These are phyloP conservation scores for Rhinoraja longicauda DNA, from an alignment of 2,797 vertebrate genomes.

Conservation along the genomic window DNA sequence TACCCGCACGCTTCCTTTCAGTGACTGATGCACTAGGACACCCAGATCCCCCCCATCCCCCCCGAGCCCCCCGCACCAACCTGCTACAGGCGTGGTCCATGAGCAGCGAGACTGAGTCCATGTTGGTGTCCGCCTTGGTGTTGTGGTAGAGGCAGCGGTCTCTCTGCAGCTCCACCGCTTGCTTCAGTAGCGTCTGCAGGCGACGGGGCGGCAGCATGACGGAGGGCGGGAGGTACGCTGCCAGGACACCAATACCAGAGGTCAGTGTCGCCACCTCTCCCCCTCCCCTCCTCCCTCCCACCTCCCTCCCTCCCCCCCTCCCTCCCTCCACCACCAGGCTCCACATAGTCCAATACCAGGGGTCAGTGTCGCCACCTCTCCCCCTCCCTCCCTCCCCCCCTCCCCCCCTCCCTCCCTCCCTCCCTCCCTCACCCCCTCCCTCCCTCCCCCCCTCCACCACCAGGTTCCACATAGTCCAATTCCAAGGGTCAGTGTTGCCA, in stretches of 20 bases:
- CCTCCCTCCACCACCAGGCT: no score
- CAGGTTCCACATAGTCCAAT: no score
- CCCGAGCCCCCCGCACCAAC: neutral
- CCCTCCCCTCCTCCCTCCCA: neutral
- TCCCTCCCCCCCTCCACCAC: no score
- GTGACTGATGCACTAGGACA: no score
- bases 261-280: neutral
- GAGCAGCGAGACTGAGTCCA: constrained; percentile 38
- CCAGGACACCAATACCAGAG: neutral
- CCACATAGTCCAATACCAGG: no score
- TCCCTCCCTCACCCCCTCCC: no score
- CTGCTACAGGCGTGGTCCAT: constrained; percentile 40
- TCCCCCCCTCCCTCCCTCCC: no score
- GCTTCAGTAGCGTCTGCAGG: constrained; percentile 37
- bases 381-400: no score
- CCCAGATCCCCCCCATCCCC: neutral
- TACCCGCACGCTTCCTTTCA: no score
- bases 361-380: no score
- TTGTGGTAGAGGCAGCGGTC: constrained; percentile 40
- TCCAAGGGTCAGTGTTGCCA: no score
- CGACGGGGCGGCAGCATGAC: constrained; percentile 37
- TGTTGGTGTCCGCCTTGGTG: constrained; percentile 37
- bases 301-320: no score
- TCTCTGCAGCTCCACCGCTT: constrained; percentile 38
- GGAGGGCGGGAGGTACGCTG: constrained; percentile 37